Conservation (phyloP, 2,888 invertebrate species). For the Cantharis rufa region DNA sequence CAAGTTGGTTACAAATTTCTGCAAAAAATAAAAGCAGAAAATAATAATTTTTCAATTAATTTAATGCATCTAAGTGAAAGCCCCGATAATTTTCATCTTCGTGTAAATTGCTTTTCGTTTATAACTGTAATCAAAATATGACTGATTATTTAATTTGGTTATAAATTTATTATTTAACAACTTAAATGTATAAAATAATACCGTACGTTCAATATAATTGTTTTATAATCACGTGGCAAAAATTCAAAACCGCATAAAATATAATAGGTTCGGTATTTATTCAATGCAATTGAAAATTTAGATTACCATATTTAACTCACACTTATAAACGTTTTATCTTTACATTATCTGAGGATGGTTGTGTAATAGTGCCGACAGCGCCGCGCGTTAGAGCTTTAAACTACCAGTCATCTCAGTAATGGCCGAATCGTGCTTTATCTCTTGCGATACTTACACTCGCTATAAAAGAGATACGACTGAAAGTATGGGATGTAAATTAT, state of each 20-base stretch:
- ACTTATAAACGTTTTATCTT: conserved; percentile 38
- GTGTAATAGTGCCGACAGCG: conserved; percentile 41
- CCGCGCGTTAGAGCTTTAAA: conserved; percentile 39
- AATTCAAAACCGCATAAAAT: conserved; percentile 16
- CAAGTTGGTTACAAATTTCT: neutral
- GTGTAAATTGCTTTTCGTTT: neutral
- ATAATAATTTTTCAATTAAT: neutral
- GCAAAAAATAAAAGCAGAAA: neutral
- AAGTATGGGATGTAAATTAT: conserved; percentile 46
- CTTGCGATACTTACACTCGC: conserved; percentile 44
- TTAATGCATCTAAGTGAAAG: neutral
- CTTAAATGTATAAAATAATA: neutral
- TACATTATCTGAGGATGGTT: conserved; percentile 39
- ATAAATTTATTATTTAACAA: neutral
- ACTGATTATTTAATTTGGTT: neutral
- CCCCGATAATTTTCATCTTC: neutral
- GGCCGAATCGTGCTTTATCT: conserved; percentile 53
- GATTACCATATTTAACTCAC: conserved; percentile 29
- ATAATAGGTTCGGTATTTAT: conserved; percentile 18
- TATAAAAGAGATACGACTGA: conserved; percentile 48
- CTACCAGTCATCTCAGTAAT: conserved; percentile 50
- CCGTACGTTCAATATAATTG: neutral
- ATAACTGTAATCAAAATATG: neutral
- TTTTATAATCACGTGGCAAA: neutral
- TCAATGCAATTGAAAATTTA: conserved; percentile 27